These are phyloP conservation scores for Sisor rabdophorus DNA, from an alignment of 2,113 vertebrate species.

Conservation along the genomic window DNA sequence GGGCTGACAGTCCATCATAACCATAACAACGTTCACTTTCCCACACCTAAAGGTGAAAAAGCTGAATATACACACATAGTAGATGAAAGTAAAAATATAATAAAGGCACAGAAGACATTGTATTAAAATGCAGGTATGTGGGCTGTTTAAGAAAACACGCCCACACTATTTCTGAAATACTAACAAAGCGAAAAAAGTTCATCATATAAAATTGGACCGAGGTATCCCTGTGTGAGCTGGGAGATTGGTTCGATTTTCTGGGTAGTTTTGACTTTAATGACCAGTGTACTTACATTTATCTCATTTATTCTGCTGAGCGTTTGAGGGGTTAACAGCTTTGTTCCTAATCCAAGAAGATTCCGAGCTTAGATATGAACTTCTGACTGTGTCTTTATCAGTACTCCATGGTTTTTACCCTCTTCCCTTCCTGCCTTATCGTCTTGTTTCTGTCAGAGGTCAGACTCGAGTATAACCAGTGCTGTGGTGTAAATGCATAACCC, in stretches of 20 bases:
- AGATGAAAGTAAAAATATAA: background rate
- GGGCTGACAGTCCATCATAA: slow-evolving; percentile 15
- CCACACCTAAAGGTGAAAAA: slow-evolving; percentile 37
- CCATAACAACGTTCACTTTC: slow-evolving; percentile 25
- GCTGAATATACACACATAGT: background rate
- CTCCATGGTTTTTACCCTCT: too few relatives aligned
- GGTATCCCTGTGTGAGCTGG: background rate
- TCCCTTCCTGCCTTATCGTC: too few relatives aligned
- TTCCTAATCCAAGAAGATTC: too few relatives aligned
- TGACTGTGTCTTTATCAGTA: too few relatives aligned
- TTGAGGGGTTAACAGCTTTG: too few relatives aligned
- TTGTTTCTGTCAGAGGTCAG: too few relatives aligned
- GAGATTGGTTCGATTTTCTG: background rate
- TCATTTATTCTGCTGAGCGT: too few relatives aligned
- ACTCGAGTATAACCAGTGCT: too few relatives aligned
- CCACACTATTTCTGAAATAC: slow-evolving; percentile 4
- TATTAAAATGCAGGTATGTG: slow-evolving; percentile 6
- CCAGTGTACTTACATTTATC: too few relatives aligned
- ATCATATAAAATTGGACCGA: background rate
- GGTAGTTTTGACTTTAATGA: too few relatives aligned
- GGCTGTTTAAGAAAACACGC: slow-evolving; percentile 7
- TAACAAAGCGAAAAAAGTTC: background rate
- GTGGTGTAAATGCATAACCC: too few relatives aligned
- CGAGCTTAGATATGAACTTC: too few relatives aligned
- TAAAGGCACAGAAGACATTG: background rate